Conservation (phyloP, 2,113 vertebrate species). For the Micronycteris hirsuta region DNA sequence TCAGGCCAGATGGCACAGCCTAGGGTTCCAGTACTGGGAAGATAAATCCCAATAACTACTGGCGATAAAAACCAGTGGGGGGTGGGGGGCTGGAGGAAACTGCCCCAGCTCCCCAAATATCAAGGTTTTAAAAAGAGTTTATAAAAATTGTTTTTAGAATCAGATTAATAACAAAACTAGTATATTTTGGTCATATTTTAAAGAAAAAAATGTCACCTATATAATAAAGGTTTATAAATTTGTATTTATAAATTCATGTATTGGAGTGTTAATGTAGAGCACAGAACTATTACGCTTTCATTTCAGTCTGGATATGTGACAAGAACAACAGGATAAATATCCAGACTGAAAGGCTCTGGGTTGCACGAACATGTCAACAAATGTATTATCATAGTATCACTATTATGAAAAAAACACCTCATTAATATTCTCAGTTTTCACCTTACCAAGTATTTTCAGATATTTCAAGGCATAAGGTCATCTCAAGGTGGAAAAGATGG, state of each 20-base stretch:
- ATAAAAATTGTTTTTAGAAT: background rate
- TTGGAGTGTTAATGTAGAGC: background rate
- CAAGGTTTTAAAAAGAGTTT: background rate
- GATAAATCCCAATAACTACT: too few species aligned
- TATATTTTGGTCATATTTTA: background rate
- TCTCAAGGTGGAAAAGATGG: background rate
- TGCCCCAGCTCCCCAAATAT: too few species aligned
- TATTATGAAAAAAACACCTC: background rate
- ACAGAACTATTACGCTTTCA: background rate
- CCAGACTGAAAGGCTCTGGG: background rate
- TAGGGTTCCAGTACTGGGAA: too few species aligned
- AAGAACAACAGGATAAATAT: background rate
- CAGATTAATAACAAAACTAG: background rate
- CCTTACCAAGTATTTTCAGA: background rate
- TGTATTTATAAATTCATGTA: background rate
- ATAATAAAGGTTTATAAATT: background rate
- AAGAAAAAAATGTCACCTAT: background rate
- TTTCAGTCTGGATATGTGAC: background rate
- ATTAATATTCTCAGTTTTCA: background rate
- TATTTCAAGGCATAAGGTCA: background rate
- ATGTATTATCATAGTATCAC: background rate
- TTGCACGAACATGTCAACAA: background rate
- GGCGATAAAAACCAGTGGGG: too few species aligned
- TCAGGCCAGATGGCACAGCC: too few species aligned
- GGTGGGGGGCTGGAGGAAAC: too few species aligned